Percentiles rank a stretch among this genome's conserved stretches.
These are phyloP conservation scores for Nowickia ferox DNA, from an alignment of 2,888 invertebrate genomes.

Conservation along the genomic window DNA sequence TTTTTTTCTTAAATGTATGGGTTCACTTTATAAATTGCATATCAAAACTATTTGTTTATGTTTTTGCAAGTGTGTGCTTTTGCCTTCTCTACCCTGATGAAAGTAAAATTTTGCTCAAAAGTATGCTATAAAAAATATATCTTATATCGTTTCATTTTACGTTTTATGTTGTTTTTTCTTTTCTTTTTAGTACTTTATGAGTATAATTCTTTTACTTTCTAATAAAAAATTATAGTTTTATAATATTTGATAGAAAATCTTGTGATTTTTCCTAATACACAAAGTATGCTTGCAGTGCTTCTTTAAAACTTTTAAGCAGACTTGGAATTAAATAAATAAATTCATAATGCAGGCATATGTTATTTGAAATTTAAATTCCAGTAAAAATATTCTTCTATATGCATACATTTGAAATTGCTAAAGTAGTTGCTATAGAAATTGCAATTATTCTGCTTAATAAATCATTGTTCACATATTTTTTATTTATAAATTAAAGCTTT, in stretches of 20 bases:
- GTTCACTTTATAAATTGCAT: slow-evolving; percentile 34
- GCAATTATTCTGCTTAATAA: neutral
- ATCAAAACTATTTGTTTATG: slow-evolving; percentile 20
- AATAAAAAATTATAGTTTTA: slow-evolving; percentile 25
- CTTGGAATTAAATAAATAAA: slow-evolving; percentile 11
- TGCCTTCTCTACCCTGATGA: neutral
- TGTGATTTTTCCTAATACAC: slow-evolving; percentile 1
- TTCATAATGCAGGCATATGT: neutral
- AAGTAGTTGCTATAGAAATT: neutral
- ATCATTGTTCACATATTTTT: no score
- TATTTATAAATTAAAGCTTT: neutral
- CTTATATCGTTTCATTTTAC: slow-evolving; percentile 43
- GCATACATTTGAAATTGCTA: neutral
- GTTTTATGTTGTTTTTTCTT: neutral
- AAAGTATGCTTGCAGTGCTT: slow-evolving; percentile 33
- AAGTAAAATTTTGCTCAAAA: slow-evolving; percentile 28
- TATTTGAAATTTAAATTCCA: neutral
- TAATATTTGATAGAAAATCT: slow-evolving; percentile 12
- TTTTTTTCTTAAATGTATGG: neutral
- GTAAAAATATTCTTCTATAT: neutral
- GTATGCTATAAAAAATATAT: slow-evolving; percentile 27
- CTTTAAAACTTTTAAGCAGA: neutral
- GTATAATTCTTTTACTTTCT: neutral
- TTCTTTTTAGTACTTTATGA: slow-evolving; percentile 34
- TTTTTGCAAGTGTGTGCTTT: neutral